Percentiles rank a stretch among this genome's conserved stretches.
phyloP scores from a whole-genome alignment of 1,140 invertebrate species.

The Drosophila erecta region DNA sequence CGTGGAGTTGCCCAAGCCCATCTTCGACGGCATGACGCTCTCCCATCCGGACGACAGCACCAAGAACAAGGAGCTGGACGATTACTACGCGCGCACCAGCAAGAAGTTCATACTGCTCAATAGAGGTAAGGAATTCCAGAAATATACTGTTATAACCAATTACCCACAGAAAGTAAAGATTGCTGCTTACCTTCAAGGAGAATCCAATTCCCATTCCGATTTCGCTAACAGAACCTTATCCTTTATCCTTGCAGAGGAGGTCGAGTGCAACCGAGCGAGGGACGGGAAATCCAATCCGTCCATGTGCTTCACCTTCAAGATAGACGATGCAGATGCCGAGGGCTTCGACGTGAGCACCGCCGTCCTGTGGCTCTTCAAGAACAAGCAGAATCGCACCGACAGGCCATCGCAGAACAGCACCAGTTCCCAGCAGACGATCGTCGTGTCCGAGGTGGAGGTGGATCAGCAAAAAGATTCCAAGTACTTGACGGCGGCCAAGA shows the following conservation, averaged over 20 bases:
- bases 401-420: slow-evolving; percentile 75
- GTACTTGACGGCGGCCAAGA: slow-evolving; percentile 89
- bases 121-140: slow-evolving; percentile 86
- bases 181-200: not conserved
- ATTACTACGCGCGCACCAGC: slow-evolving; percentile 92
- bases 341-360: slow-evolving; percentile 89
- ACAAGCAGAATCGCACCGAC: slow-evolving; percentile 86
- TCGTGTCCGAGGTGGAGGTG: slow-evolving; percentile 92
- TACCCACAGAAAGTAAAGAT: too few species aligned
- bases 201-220: too few species aligned
- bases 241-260: slow-evolving; percentile 48
- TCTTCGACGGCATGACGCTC: slow-evolving; percentile 89
- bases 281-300: slow-evolving; percentile 84
- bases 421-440: slow-evolving; percentile 88
- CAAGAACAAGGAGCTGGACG: slow-evolving; percentile 86
- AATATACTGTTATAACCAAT: not conserved
- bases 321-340: slow-evolving; percentile 89
- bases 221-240: not conserved
- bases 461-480: slow-evolving; percentile 90
- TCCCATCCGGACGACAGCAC: slow-evolving; percentile 86
- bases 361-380: slow-evolving; percentile 91
- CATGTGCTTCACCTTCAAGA: slow-evolving; percentile 89
- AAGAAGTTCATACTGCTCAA: slow-evolving; percentile 91
- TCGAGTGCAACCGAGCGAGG: slow-evolving; percentile 84
- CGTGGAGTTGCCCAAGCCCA: slow-evolving; percentile 88